A percentile compares a stretch with the other conserved stretches of the same genome.
phyloP scores from a whole-genome alignment of 2,797 vertebrate genomes.

The Psittacula derbiana region DNA sequence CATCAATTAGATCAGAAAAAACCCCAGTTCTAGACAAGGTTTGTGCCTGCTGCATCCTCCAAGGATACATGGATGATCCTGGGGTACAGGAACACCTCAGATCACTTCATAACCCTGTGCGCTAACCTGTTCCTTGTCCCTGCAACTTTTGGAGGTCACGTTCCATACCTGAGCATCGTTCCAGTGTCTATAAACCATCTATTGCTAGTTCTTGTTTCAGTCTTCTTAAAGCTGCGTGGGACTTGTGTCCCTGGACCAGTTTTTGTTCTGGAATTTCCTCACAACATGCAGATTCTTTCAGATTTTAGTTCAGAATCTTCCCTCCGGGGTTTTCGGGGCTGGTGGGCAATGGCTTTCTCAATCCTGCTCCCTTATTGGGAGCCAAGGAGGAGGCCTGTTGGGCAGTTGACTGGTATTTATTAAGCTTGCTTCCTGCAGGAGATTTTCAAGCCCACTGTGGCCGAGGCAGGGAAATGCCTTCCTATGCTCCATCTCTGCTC shows the following conservation, averaged over 20 bases:
- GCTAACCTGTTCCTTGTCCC: neutral
- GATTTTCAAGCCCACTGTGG: neutral
- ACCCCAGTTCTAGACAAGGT: neutral
- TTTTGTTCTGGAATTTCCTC: neutral
- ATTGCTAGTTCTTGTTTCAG: neutral
- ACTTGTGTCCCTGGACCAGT: neutral
- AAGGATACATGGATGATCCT: neutral
- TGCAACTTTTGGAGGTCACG: neutral
- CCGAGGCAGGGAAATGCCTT: slow-evolving; percentile 1
- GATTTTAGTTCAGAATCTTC: neutral
- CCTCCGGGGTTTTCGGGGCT: neutral
- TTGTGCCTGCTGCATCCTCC: neutral
- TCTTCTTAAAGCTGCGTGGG: neutral
- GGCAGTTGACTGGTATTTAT: slow-evolving; percentile 25
- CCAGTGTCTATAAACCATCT: neutral
- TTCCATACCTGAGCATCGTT: neutral
- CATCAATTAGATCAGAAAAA: neutral
- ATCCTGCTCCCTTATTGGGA: neutral
- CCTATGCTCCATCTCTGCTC: slow-evolving; percentile 2
- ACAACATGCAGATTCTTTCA: neutral
- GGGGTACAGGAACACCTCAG: neutral
- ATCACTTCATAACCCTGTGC: neutral
- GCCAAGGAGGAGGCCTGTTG: neutral
- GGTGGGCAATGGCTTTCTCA: neutral
- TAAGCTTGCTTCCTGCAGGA: slow-evolving; percentile 30